Conservation (phyloP, 1,140 invertebrate species). For the Nomia melanderi region DNA sequence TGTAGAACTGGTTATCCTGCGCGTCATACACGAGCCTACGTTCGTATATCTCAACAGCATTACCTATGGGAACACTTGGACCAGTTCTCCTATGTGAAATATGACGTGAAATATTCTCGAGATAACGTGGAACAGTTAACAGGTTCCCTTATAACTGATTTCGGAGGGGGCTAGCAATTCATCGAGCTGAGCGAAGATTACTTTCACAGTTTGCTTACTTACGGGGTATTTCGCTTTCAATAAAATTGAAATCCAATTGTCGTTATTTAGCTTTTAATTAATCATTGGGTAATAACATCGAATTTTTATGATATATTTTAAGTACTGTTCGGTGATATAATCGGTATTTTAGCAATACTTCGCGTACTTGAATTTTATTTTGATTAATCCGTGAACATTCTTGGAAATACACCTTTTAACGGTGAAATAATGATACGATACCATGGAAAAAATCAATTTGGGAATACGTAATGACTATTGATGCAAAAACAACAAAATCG, state of each 20-base stretch:
- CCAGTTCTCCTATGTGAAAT: constrained; percentile 40
- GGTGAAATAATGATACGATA: no score
- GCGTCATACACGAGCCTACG: constrained; percentile 57
- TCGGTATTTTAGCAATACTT: no score
- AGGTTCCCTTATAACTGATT: constrained; percentile 29
- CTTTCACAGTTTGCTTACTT: not conserved
- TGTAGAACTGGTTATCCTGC: constrained; percentile 69
- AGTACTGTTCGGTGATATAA: no score
- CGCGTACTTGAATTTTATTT: no score
- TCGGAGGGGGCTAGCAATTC: not conserved
- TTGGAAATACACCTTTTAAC: no score
- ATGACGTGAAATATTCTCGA: constrained; percentile 34
- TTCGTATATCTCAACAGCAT: constrained; percentile 50
- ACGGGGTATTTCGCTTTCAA: not conserved
- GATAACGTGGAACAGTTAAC: constrained; percentile 24
- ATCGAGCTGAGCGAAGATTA: not conserved
- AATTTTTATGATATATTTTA: no score
- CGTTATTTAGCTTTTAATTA: not conserved
- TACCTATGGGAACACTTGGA: constrained; percentile 48
- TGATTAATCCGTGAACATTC: no score
- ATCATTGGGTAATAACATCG: no score
- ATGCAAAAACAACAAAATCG: no score
- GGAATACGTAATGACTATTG: no score
- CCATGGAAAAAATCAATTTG: no score
- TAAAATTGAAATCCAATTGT: not conserved